Evolutionary conservation across 2,888 invertebrate genomes (phyloP).

Genomic region (Neria commutata): DNA sequence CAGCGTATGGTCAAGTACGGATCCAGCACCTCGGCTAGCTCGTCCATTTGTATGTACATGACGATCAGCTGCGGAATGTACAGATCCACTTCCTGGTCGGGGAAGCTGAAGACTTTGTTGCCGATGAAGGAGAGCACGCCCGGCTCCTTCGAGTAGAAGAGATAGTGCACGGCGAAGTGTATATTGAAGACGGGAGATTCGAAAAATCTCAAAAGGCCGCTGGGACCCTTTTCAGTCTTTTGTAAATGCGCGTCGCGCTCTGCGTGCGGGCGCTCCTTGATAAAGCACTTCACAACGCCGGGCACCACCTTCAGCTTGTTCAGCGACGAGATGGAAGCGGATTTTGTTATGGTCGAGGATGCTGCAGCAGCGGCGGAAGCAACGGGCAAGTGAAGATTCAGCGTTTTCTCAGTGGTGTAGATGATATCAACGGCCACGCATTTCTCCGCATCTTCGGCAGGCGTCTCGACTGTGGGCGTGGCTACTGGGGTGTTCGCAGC

Average conservation of each 20-base stretch:
- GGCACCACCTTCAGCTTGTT: conserved; percentile 59
- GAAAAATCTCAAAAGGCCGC: conserved; percentile 73
- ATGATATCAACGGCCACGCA: conserved; percentile 1
- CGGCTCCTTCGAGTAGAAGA: conserved; percentile 97
- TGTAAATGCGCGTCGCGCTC: conserved; percentile 33
- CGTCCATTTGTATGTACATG: conserved; percentile 98
- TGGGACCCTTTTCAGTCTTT: conserved; percentile 58
- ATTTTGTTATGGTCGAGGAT: conserved; percentile 44
- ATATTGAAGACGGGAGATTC: conserved; percentile 98
- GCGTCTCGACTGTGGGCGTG: conserved; percentile 36
- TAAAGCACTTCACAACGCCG: conserved; percentile 61
- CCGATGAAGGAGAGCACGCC: conserved; percentile 98
- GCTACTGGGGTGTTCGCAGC: conserved; percentile 34
- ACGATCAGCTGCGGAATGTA: conserved; percentile 97
- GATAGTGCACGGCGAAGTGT: conserved; percentile 97
- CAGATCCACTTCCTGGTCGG: conserved; percentile 91
- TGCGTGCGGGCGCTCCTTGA: conserved; percentile 47
- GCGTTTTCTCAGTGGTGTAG: conserved; percentile 40
- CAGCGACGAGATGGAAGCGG: conserved; percentile 56
- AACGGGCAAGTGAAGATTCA: conserved; percentile 48
- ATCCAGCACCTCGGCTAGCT: conserved; percentile 92
- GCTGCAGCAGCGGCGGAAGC: conserved; percentile 11
- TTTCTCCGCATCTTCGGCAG: conserved; percentile 22
- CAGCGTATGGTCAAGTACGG: conserved; percentile 85
- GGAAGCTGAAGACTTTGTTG: conserved; percentile 96